Base-by-base conservation (phyloP, 2,888 invertebrate genomes). In the Chrysina gloriosa region DNA sequence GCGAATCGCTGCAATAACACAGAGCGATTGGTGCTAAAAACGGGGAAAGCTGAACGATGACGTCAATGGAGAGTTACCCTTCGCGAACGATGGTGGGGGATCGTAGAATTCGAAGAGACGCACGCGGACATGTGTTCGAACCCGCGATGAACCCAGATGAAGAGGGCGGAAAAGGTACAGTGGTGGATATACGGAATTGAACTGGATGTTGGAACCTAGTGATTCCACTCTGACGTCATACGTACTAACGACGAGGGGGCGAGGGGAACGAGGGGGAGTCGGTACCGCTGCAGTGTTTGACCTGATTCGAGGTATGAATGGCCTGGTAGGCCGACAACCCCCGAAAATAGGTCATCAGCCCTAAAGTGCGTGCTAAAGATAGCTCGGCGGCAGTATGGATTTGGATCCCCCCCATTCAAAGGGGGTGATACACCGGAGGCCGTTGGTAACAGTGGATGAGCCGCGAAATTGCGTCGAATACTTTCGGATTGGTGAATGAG, bases 271-370 rank as follows among this genome's bases (percentile, higher is more conserved):
- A 29, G 52, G 56, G 34, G 36, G 5, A 36, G 3, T 23, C 56
- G 63, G 50, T 48, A 27, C 52, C 47, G 58, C 69, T 65, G 71
- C 69, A 71, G 68, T 48, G 54, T 73, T 73, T 70, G 77, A 76
- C 77, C 77, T 72, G 74, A 66, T 45, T 66, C 58, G 56, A 68
- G 67, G 68, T 72, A 77, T 77, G 77, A 77, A 77, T 77, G 77
- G 77, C 74, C 73, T 72, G 73, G 73, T 70, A 73, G 75, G 75
- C 67, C 75, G 73, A 74, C 77, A 76, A 75, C 74, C 76, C 71
- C 70, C 67, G 56, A 65, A 74, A 77, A 69, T 72, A 77, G 80
- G 80, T 73, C 79, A 77, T 77, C 78, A 79, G 77, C 78, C 78
- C 76, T 70, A 71, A 71, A 68, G 45, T 63, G 39, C 27, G 61